Evolutionary conservation across 2,888 invertebrate species (phyloP).

Genomic region (Aphelenchoides bicaudatus): DNA sequence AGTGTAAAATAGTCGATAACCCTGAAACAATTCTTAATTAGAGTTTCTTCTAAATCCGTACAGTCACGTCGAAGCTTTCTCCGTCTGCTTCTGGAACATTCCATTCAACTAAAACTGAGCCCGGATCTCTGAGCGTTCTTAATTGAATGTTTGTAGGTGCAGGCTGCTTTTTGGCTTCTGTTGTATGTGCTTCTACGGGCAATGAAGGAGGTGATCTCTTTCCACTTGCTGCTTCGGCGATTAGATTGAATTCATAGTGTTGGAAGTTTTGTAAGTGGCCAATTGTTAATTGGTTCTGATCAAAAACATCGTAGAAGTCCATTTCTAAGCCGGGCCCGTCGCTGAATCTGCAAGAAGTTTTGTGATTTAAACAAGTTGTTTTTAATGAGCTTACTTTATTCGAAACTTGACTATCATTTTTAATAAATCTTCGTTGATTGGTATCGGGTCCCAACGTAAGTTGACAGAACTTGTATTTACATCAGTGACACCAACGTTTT

Average conservation of each 20-base stretch:
- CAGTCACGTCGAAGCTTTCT: conserved; percentile 11
- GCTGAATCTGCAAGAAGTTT: conserved; percentile 22
- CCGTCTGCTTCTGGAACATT: conserved; percentile 78
- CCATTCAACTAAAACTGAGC: conserved; percentile 96
- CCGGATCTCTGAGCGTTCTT: conserved; percentile 79
- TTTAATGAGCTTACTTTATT: conserved; percentile 72
- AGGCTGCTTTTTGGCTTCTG: conserved; percentile 76
- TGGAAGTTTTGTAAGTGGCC: conserved; percentile 17
- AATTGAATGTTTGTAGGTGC: conserved; percentile 91
- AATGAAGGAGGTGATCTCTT: conserved; percentile 78
- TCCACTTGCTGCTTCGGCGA: conserved; percentile 75
- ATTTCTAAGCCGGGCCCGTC: conserved; percentile 9
- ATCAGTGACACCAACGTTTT: conserved; percentile 83
- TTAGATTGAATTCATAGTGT: conserved; percentile 50
- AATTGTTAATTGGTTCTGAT: conserved; percentile 16
- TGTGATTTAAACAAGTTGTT: neutral
- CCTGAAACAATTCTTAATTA: conserved; percentile 67
- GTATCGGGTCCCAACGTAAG: conserved; percentile 85
- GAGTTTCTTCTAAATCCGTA: conserved; percentile 13
- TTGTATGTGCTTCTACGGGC: conserved; percentile 82
- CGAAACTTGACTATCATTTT: conserved; percentile 89
- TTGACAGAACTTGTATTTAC: conserved; percentile 88
- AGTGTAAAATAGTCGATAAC: conserved; percentile 87
- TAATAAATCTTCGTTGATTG: conserved; percentile 64
- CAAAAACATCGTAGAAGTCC: conserved; percentile 19